phyloP scores from a whole-genome alignment of 2,888 invertebrate genomes.

The Omphaloscelis lunosa region DNA sequence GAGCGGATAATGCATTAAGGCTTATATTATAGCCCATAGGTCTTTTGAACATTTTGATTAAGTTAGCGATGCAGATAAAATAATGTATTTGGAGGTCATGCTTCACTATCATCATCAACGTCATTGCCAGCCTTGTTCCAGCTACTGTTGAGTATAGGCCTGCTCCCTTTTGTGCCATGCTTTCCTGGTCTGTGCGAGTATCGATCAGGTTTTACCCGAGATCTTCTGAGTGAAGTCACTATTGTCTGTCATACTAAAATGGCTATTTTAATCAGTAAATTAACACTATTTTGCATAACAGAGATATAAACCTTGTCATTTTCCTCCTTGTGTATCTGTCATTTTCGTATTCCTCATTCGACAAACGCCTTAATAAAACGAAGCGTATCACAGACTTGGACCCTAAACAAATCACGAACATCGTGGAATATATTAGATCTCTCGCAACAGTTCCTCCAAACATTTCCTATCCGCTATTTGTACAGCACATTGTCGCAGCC shows the following conservation, averaged over 20 bases:
- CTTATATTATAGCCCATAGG: too few species aligned
- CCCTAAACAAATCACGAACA: not conserved
- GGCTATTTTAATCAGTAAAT: not conserved
- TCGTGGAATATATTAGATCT: not conserved
- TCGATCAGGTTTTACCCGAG: not conserved
- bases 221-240: not conserved
- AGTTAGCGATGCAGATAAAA: not conserved
- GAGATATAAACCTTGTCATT: slow-evolving; percentile 12
- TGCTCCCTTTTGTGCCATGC: not conserved
- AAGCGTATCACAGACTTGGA: not conserved
- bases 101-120: not conserved
- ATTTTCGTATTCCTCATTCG: not conserved
- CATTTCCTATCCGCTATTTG: slow-evolving; percentile 37
- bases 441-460: slow-evolving; percentile 17
- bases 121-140: not conserved
- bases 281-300: not conserved
- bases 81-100: not conserved
- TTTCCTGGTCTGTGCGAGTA: not conserved
- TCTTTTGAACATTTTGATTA: not conserved
- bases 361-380: not conserved
- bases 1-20: slow-evolving; percentile 2
- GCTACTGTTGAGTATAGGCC: not conserved
- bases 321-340: not conserved
- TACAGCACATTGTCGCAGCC: slow-evolving; percentile 32
- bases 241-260: too few species aligned